phyloP scores from a whole-genome alignment of 1,140 invertebrate species.

The Ptiloglossa arizonensis region DNA sequence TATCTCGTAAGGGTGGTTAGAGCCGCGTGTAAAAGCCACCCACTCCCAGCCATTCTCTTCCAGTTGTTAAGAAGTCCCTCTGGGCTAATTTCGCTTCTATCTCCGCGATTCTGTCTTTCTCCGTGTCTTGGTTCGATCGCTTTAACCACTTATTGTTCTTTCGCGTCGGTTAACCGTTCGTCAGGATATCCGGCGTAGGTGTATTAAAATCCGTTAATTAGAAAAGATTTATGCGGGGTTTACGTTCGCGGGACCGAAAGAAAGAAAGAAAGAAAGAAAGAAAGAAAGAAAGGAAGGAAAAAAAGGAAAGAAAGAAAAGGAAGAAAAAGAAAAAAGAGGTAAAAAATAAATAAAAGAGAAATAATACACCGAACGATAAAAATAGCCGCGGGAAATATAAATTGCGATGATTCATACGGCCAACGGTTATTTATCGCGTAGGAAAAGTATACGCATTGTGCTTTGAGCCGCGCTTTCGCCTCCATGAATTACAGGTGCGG shows the following conservation, averaged over 20 bases:
- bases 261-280: too few species aligned
- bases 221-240: slow-evolving; percentile 35
- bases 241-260: slow-evolving; percentile 14
- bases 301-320: too few species aligned
- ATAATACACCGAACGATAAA: slow-evolving; percentile 50
- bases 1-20: slow-evolving; percentile 80
- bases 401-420: slow-evolving; percentile 48
- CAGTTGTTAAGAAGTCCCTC: slow-evolving; percentile 81
- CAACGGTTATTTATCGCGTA: slow-evolving; percentile 49
- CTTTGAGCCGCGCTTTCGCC: slow-evolving; percentile 43
- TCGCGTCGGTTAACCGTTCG: slow-evolving; percentile 44
- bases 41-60: slow-evolving; percentile 72
- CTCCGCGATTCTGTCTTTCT: slow-evolving; percentile 53
- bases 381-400: slow-evolving; percentile 50
- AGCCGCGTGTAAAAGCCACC: slow-evolving; percentile 76
- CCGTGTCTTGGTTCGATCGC: slow-evolving; percentile 53
- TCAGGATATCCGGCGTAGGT: not conserved
- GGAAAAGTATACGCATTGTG: slow-evolving; percentile 37
- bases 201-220: slow-evolving; percentile 38
- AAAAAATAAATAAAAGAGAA: not conserved
- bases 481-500: slow-evolving; percentile 41
- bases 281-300: too few species aligned
- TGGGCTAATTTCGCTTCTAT: slow-evolving; percentile 76
- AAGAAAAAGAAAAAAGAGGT: too few species aligned
- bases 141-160: slow-evolving; percentile 49